phyloP scores from a whole-genome alignment of 1,140 invertebrate genomes.

The Anastrepha obliqua region DNA sequence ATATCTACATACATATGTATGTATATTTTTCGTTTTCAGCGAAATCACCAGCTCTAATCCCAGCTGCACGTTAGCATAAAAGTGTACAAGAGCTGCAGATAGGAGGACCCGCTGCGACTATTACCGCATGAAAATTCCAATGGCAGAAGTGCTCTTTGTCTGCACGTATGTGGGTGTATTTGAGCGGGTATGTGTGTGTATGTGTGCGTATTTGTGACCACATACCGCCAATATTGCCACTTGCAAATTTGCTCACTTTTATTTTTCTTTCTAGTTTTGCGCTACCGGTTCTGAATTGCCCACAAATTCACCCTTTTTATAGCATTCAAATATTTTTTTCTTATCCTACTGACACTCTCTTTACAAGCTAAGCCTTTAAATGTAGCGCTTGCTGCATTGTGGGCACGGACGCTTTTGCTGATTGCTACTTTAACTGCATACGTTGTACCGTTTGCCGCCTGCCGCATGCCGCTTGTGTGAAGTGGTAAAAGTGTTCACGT shows the following conservation, averaged over 20 bases:
- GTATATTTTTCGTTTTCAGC: conserved; percentile 15
- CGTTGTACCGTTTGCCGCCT: background rate
- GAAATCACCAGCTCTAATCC: conserved; percentile 20
- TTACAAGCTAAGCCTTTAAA: background rate
- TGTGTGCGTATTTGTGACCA: background rate
- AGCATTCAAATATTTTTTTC: background rate
- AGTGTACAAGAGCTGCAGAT: conserved; percentile 28
- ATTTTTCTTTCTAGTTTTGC: background rate
- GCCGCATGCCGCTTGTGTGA: no score
- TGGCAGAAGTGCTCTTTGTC: background rate
- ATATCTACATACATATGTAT: background rate
- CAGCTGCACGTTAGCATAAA: conserved; percentile 28
- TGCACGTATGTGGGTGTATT: background rate
- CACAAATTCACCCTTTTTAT: conserved; percentile 1
- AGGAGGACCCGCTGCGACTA: conserved; percentile 46
- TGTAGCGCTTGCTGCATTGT: conserved; percentile 3
- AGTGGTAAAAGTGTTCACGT: background rate
- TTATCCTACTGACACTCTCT: background rate
- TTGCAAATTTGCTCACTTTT: background rate
- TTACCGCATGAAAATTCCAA: conserved; percentile 5
- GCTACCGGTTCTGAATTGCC: background rate
- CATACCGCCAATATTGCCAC: background rate
- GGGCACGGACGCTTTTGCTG: background rate
- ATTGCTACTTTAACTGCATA: background rate
- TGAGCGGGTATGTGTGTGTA: background rate